Base-by-base conservation (phyloP, 2,113 vertebrate species). In the Epinephelus cyanopodus region DNA sequence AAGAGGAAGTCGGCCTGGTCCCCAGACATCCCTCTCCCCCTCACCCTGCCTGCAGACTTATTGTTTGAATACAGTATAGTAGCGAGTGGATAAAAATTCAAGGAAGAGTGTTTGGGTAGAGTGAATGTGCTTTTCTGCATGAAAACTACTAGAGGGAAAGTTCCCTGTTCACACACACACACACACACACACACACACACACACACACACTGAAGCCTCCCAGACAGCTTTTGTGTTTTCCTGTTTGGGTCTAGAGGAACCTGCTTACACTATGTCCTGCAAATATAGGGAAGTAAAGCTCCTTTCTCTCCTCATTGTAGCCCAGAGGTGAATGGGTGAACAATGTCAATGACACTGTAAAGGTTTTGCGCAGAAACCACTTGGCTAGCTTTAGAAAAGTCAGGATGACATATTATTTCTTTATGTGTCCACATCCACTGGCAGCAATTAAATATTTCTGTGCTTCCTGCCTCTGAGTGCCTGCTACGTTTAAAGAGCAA, bases 41-140 rank as follows among this genome's bases (percentile, higher is more conserved):
- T 71, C 60, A 21, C 52, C 54, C 81, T 21, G 74, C 53, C 79
- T 12, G 29, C 68, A 84, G 84, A 90, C 93, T 47, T 84, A 93
- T 94, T 93, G 92, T 94, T 93, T 91, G 83, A 87, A 68, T 92
- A 91, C 85, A 89, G 92, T 91, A 84, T 90, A 85, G 83, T 65
- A 78, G 74, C 27, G 18, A 84, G 79, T 85, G 42, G 84, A 91
- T 87, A 53, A 71, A 91, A 89, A 93, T 88, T 87, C 89, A 92
- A 89, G 90, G 90, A 89, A 94, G 72, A 90, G 73, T 84, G 79
- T 88, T 88, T 91, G 78, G 47, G 77, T 77, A 47, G 56, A 80
- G 75, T 73, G 82, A 87, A 72, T 89, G 84, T 73, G 58, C 77
- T 89, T 90, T 87, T 62, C 71, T 75, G 74, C 64, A 68, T 39